These are phyloP conservation scores for Oceanodroma tethys DNA, from an alignment of 2,113 vertebrate species.

Conservation along the genomic window DNA sequence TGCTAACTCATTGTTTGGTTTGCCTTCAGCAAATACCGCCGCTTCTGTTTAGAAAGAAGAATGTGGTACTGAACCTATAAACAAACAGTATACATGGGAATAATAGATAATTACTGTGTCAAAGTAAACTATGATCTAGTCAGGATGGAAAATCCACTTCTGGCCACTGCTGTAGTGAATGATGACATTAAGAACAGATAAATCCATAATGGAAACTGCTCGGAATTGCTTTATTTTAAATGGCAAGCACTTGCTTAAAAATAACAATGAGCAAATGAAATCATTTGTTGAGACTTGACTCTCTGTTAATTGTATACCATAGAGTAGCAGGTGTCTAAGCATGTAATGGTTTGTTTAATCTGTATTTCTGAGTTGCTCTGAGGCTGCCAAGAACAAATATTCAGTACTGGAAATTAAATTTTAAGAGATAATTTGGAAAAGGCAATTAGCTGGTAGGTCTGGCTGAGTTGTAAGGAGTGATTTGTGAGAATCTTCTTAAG, in stretches of 20 bases:
- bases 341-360: constrained; percentile 29
- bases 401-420: constrained; percentile 6
- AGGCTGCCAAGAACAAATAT: not conserved
- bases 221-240: constrained; percentile 15
- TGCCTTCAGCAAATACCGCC: not conserved
- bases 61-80: not conserved
- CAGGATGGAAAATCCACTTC: constrained; percentile 35
- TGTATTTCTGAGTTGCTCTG: not conserved
- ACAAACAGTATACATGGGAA: not conserved
- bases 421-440: constrained; percentile 7
- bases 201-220: not conserved
- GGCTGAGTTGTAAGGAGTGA: not conserved
- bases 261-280: not conserved
- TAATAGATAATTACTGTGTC: not conserved
- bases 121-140: constrained; percentile 30
- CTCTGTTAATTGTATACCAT: not conserved
- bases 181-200: not conserved
- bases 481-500: not conserved
- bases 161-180: not conserved
- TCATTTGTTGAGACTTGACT: constrained; percentile 17
- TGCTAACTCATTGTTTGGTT: constrained; percentile 14
- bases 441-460: not conserved
- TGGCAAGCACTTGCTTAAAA: constrained; percentile 5
- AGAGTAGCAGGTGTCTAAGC: constrained; percentile 36
- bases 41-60: constrained; percentile 12